Evolutionary conservation across 2,888 invertebrate species (phyloP).

Genomic region (Ormyrus rosae): DNA sequence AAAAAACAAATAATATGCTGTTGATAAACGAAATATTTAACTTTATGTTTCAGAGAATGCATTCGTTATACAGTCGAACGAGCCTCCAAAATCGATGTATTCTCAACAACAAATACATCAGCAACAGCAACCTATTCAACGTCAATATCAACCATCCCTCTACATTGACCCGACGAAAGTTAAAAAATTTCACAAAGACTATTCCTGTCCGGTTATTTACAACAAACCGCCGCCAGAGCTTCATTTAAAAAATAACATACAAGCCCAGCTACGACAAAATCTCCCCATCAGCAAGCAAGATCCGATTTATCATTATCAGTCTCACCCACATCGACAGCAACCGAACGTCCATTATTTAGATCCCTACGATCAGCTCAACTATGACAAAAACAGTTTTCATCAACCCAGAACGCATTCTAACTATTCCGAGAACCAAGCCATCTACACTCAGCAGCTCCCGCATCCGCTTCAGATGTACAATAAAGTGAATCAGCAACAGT

Average conservation of each 20-base stretch:
- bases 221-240: constrained; percentile 50
- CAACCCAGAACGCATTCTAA: constrained; percentile 9
- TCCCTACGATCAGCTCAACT: constrained; percentile 38
- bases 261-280: constrained; percentile 25
- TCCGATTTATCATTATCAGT: constrained; percentile 49
- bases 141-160: constrained; percentile 63
- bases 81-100: constrained; percentile 61
- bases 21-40: no score
- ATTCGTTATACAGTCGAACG: constrained; percentile 62
- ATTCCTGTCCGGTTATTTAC: constrained; percentile 36
- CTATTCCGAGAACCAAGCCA: constrained; percentile 54
- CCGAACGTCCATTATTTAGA: constrained; percentile 26
- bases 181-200: constrained; percentile 55
- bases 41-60: constrained; percentile 68
- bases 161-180: constrained; percentile 68
- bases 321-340: constrained; percentile 42
- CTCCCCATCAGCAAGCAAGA: constrained; percentile 27
- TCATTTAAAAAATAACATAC: not conserved
- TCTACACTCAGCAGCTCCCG: constrained; percentile 58
- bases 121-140: constrained; percentile 49
- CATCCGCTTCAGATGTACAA: constrained; percentile 55
- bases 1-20: no score
- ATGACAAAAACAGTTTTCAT: constrained; percentile 32
- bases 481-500: constrained; percentile 62
- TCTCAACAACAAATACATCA: constrained; percentile 56